phyloP scores from a whole-genome alignment of 1,140 invertebrate species.

The Drosophila sp. region DNA sequence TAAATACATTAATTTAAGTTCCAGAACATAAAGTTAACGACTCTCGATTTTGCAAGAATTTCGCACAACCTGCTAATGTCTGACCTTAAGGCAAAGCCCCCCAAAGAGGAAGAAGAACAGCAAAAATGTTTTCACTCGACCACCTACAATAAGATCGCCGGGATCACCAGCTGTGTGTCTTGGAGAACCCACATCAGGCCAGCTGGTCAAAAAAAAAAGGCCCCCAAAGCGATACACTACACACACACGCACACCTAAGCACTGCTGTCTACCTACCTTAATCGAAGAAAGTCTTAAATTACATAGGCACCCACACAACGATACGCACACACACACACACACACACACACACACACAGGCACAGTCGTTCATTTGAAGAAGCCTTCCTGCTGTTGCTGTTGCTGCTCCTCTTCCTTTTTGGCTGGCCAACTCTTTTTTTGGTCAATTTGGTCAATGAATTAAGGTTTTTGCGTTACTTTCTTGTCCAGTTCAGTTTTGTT shows the following conservation, averaged over 20 bases:
- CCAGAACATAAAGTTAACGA: not conserved
- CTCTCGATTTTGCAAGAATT: constrained; percentile 15
- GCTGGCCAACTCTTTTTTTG: constrained; percentile 21
- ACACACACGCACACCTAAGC: constrained; percentile 36
- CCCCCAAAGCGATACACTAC: constrained; percentile 24
- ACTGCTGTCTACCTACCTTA: constrained; percentile 20
- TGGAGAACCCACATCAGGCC: constrained; percentile 47
- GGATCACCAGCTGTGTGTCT: constrained; percentile 21
- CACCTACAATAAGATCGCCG: constrained; percentile 37
- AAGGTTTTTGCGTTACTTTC: constrained; percentile 20
- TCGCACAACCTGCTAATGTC: constrained; percentile 34
- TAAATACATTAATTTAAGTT: not conserved
- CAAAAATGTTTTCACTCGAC: constrained; percentile 43
- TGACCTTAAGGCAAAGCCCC: constrained; percentile 24
- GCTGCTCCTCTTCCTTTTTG: constrained; percentile 32
- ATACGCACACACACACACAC: constrained; percentile 43
- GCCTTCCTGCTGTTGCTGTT: constrained; percentile 21
- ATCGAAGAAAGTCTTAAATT: constrained; percentile 77
- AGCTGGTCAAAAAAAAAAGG: constrained; percentile 51
- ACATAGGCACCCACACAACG: constrained; percentile 69
- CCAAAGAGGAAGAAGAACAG: constrained; percentile 13
- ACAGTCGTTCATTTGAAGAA: constrained; percentile 22
- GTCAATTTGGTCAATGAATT: constrained; percentile 57
- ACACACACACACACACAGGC: constrained; percentile 53
- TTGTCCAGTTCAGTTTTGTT: constrained; percentile 39